phyloP scores from a whole-genome alignment of 2,113 vertebrate species.

The Stegostoma tigrinum region DNA sequence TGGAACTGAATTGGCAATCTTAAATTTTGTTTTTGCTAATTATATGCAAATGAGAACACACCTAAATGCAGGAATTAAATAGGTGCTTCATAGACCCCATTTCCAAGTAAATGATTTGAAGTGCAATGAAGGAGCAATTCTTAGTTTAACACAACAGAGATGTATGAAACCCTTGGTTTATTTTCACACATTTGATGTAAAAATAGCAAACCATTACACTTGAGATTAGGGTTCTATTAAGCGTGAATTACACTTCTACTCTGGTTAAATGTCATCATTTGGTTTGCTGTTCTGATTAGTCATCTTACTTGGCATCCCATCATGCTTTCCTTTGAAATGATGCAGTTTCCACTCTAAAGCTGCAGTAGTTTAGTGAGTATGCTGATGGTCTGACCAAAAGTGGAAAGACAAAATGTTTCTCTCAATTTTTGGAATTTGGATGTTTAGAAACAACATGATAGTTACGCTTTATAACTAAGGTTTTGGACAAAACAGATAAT shows the following conservation, averaged over 20 bases:
- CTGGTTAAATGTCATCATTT: background rate
- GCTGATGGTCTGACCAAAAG: background rate
- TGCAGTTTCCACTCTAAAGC: background rate
- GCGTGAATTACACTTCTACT: background rate
- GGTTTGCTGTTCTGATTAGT: slow-evolving; percentile 5
- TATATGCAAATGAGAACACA: background rate
- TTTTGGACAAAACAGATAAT: background rate
- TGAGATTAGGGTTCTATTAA: background rate
- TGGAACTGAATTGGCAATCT: background rate
- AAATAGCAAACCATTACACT: background rate
- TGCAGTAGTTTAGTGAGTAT: background rate
- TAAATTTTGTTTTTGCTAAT: too few species aligned
- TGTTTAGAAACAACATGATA: background rate
- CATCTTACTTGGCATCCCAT: slow-evolving; percentile 21
- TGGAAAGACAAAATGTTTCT: background rate
- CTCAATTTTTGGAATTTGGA: background rate
- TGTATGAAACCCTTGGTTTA: background rate
- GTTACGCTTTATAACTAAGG: background rate
- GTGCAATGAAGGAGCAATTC: background rate
- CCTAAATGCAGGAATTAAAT: background rate
- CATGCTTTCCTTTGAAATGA: background rate
- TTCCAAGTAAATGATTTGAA: background rate
- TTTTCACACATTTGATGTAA: background rate
- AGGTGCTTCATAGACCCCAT: too few species aligned
- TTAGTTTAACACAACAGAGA: background rate